Percentiles rank a stretch among this genome's conserved stretches.
Evolutionary conservation across 2,888 invertebrate genomes (phyloP).

Genomic region (Drosophila cracens): DNA sequence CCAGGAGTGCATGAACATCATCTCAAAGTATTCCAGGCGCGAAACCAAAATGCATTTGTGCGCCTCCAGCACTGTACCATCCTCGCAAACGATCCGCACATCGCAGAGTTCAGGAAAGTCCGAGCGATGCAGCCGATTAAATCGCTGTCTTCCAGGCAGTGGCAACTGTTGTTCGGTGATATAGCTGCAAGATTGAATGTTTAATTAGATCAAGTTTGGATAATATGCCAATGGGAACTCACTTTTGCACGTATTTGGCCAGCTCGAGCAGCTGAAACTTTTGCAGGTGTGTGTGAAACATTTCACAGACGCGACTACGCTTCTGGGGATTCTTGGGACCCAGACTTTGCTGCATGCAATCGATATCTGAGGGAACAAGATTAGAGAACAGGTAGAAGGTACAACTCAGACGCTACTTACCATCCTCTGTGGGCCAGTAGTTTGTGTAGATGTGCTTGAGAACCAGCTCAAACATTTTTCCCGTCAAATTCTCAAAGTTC

Average conservation of each 20-base stretch:
- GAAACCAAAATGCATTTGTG: conserved; percentile 94
- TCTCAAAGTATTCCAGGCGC: conserved; percentile 93
- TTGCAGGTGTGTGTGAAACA: conserved; percentile 75
- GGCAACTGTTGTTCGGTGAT: conserved; percentile 60
- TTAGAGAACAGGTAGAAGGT: not conserved
- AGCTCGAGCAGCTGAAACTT: conserved; percentile 82
- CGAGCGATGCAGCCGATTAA: conserved; percentile 85
- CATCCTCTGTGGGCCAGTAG: conserved; percentile 80
- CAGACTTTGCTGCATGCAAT: conserved; percentile 80
- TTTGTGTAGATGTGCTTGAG: conserved; percentile 89
- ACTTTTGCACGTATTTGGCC: conserved; percentile 77
- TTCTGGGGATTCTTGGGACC: conserved; percentile 68
- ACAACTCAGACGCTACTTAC: conserved; percentile 49
- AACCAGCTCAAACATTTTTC: conserved; percentile 90
- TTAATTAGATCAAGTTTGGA: not conserved
- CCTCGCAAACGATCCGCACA: conserved; percentile 87
- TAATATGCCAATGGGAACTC: conserved; percentile 39
- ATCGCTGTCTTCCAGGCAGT: conserved; percentile 64
- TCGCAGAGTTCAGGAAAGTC: conserved; percentile 87
- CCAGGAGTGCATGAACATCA: conserved; percentile 93
- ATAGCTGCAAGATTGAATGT: conserved; percentile 41
- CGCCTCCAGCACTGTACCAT: conserved; percentile 86
- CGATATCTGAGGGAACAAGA: conserved; percentile 71
- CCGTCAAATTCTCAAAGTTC: conserved; percentile 76
- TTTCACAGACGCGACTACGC: conserved; percentile 60